Evolutionary conservation across 1,140 invertebrate genomes (phyloP).

Genomic region (Drosophila parvula): DNA sequence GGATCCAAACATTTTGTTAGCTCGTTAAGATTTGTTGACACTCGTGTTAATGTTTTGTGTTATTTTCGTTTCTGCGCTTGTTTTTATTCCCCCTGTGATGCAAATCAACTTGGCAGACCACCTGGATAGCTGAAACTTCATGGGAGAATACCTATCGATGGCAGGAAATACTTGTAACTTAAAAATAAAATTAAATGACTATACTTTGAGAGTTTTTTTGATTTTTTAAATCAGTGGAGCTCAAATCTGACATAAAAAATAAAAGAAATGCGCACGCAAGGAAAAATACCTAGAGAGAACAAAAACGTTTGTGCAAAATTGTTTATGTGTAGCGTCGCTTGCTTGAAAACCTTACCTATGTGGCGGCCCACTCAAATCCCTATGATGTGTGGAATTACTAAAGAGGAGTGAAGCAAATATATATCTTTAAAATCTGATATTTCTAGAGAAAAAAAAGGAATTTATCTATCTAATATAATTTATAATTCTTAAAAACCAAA

Average conservation of each 20-base stretch:
- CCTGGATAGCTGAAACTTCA: conserved; percentile 7
- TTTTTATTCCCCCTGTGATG: conserved; percentile 23
- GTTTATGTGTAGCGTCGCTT: no score
- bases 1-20: conserved; percentile 59
- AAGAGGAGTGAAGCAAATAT: no score
- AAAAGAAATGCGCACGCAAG: no score
- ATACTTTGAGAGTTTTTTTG: neutral
- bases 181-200: neutral
- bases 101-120: conserved; percentile 41
- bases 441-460: neutral
- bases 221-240: neutral
- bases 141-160: conserved; percentile 4
- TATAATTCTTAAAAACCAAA: neutral
- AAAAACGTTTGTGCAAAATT: no score
- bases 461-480: neutral
- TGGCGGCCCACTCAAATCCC: no score
- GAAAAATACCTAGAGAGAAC: no score
- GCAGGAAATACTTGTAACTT: neutral
- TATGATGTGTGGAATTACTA: no score
- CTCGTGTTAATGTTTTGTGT: conserved; percentile 71
- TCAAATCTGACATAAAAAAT: no score
- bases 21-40: conserved; percentile 78
- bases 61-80: conserved; percentile 38
- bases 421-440: neutral
- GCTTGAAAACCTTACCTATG: no score